These are phyloP conservation scores for Halocynthia aurantium DNA, from an alignment of 23 tunicate genomes.

Conservation along the genomic window DNA sequence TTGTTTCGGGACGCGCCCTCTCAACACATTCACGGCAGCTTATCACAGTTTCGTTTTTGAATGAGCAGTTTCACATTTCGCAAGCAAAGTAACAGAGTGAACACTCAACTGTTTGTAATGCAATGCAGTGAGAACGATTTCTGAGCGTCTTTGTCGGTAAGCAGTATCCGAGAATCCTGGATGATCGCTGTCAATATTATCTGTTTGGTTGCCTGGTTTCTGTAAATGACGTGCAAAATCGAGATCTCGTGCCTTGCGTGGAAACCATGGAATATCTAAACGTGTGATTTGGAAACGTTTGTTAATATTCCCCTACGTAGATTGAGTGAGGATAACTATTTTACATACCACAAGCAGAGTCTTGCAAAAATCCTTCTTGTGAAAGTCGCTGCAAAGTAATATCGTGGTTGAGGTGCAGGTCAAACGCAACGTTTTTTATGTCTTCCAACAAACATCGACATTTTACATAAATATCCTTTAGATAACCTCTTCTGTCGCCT, in stretches of 20 bases:
- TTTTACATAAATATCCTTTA: background rate
- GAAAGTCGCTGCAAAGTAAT: background rate
- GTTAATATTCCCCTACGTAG: background rate
- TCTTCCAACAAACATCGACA: background rate
- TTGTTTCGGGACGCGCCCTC: background rate
- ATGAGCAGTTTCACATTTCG: background rate
- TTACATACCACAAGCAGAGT: background rate
- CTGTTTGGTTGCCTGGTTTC: background rate
- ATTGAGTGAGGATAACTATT: background rate
- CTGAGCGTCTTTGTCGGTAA: background rate
- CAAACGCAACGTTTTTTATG: background rate
- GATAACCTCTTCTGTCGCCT: background rate
- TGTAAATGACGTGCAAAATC: constrained; percentile 10
- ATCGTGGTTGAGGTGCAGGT: background rate
- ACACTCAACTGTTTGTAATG: background rate
- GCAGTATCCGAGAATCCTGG: constrained; percentile 15
- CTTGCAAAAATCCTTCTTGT: background rate
- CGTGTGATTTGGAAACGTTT: background rate
- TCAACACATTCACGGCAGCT: background rate
- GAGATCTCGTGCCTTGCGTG: constrained; percentile 10
- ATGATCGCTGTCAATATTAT: constrained; percentile 4
- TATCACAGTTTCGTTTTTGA: background rate
- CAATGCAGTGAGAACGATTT: constrained; percentile 6
- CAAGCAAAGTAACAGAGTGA: background rate
- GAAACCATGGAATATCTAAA: constrained; percentile 16